Conservation (phyloP, 1,140 invertebrate species). For the Metaphire vulgaris region DNA sequence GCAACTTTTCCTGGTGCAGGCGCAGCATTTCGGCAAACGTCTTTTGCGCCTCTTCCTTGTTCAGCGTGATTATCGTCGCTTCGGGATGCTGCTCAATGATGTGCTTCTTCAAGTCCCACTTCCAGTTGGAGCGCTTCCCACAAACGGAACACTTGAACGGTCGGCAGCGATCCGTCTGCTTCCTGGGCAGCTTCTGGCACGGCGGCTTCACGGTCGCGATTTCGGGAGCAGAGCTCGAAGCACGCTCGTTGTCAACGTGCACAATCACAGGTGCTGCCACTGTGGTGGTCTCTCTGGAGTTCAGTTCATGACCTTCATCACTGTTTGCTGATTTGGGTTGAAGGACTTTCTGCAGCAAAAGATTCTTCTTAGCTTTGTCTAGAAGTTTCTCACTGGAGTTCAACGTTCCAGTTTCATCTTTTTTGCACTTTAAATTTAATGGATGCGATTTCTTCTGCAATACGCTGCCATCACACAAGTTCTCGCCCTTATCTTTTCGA, state of each 20-base stretch:
- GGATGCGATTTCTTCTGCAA: too few species aligned
- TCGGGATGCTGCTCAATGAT: constrained; percentile 67
- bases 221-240: constrained; percentile 20
- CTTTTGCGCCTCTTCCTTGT: background rate
- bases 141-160: constrained; percentile 77
- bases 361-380: background rate
- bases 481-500: background rate
- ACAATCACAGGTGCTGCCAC: too few species aligned
- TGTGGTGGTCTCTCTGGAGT: background rate
- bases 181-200: constrained; percentile 45
- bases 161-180: constrained; percentile 46
- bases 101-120: constrained; percentile 93
- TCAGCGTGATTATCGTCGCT: background rate
- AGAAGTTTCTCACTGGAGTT: constrained; percentile 43
- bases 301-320: background rate
- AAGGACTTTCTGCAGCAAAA: background rate
- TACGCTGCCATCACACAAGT: background rate
- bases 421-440: too few species aligned
- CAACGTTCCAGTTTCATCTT: background rate
- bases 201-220: constrained; percentile 34
- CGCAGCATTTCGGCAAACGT: background rate
- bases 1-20: background rate
- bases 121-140: constrained; percentile 62
- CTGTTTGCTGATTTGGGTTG: background rate
- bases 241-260: constrained; percentile 58